phyloP scores from a whole-genome alignment of 1,140 invertebrate genomes.

The Holcopasites calliopsidis region DNA sequence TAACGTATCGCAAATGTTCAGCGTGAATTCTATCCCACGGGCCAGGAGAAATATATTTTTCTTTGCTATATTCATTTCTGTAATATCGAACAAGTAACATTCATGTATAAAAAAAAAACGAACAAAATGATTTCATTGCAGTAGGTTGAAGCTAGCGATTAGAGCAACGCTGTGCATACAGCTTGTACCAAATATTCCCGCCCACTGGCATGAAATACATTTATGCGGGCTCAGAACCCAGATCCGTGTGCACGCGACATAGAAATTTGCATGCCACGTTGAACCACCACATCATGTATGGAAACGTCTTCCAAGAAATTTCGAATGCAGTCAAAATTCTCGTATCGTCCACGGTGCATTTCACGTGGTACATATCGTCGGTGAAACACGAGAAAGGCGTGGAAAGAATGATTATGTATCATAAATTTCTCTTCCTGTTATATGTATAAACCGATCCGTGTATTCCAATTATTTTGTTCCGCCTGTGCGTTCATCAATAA shows the following conservation, averaged over 20 bases:
- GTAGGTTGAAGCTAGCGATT: not conserved
- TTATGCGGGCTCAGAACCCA: not conserved
- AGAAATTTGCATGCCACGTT: not conserved
- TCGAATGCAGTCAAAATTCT: constrained; percentile 11
- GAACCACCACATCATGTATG: not conserved
- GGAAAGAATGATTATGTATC: too few relatives aligned
- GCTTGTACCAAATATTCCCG: not conserved
- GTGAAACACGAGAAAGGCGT: too few relatives aligned
- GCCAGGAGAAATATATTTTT: too few relatives aligned
- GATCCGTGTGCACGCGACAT: not conserved
- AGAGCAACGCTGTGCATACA: not conserved
- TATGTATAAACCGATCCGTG: too few relatives aligned
- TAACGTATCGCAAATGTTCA: not conserved
- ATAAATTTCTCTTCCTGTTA: too few relatives aligned
- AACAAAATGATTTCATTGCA: too few relatives aligned
- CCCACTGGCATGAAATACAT: not conserved
- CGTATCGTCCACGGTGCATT: too few relatives aligned
- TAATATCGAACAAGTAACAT: too few relatives aligned
- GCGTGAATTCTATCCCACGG: not conserved
- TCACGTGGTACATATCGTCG: not conserved
- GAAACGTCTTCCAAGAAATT: constrained; percentile 7
- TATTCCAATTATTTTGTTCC: too few relatives aligned
- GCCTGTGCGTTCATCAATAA: too few relatives aligned
- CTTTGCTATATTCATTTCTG: too few relatives aligned
- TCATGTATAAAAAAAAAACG: not conserved